Evolutionary conservation across 1,140 invertebrate species (phyloP).

Genomic region (Bombus haemorrhoidalis): DNA sequence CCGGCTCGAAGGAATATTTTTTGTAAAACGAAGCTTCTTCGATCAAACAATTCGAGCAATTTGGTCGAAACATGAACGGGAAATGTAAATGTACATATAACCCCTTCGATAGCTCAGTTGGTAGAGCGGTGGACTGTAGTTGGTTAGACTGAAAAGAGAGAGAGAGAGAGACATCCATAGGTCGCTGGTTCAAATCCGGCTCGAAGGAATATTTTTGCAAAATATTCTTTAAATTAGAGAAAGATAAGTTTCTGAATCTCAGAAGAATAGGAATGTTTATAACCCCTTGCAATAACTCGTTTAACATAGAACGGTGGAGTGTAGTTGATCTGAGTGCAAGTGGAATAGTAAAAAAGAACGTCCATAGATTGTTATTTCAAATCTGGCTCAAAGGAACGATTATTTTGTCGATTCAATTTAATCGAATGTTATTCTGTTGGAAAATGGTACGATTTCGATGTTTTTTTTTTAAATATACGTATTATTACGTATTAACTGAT

Average conservation of each 20-base stretch:
- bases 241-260: background rate
- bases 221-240: background rate
- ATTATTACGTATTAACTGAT: no score
- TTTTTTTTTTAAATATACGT: background rate
- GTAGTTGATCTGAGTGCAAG: constrained; percentile 35
- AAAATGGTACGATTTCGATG: background rate
- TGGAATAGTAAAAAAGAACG: constrained; percentile 68
- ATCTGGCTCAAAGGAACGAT: constrained; percentile 63
- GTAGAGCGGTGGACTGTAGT: constrained; percentile 95
- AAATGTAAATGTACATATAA: accelerated
- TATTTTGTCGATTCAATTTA: background rate
- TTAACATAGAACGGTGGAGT: constrained; percentile 64
- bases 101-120: constrained; percentile 87
- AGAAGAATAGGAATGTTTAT: background rate
- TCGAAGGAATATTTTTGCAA: constrained; percentile 74
- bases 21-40: accelerated
- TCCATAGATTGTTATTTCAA: constrained; percentile 75
- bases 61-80: accelerated
- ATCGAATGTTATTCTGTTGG: background rate
- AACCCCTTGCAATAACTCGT: constrained; percentile 59
- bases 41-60: accelerated
- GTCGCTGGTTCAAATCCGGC: constrained; percentile 77
- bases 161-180: constrained; percentile 66
- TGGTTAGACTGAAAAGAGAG: constrained; percentile 23
- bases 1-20: constrained; percentile 72